Evolutionary conservation across 2,888 invertebrate species (phyloP), one percentile per base, ranked within the genome.

Genomic region (Molorchus minor): DNA sequence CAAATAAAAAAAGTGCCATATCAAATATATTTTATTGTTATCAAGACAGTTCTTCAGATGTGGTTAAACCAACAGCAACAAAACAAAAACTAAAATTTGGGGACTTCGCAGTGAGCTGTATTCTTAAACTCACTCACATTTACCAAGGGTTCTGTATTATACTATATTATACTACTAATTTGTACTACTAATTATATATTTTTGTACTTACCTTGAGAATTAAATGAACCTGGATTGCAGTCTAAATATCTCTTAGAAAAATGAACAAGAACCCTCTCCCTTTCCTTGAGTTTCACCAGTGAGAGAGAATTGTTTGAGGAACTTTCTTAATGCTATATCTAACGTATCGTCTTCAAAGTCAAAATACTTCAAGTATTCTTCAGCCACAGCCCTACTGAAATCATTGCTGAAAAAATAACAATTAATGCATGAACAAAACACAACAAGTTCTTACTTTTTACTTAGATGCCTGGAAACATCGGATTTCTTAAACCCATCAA

Each of bases 231-330:
- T 1, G 95, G 95, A 84, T 99, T 99, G 79, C 96, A 96, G 82
- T 97, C 94, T 71, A 98, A 87, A 83, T 90, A 99, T 62, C 98
- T 87, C 75, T 94, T 90, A 25, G 98, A 97, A 86, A 99, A 99
- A 84, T 98, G 97, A 72, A 95, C 93, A 66, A 99, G 87, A 62
- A 99, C 96, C 47, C 98, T 85, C 81, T 99, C 98, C 44, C 98
- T 85, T 81, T 99, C n/a, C 98, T 81, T 98, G 97, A 43, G 98
- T 98, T 84, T 99, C 99, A 10, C 99, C 99, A 66, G 92, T 90
- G 69, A 98, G 86, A 71, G 93, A 92, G 82, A 97, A 95, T 79
- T 96, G 91, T 73, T 90, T 90, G 61, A 99, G 88, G 84, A 99
- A 99, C 80, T 92, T 91, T 64, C 98, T 87, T 75, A 99, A 84